These are phyloP conservation scores for Timema cristinae DNA, from an alignment of 2,888 invertebrate species.

Conservation along the genomic window DNA sequence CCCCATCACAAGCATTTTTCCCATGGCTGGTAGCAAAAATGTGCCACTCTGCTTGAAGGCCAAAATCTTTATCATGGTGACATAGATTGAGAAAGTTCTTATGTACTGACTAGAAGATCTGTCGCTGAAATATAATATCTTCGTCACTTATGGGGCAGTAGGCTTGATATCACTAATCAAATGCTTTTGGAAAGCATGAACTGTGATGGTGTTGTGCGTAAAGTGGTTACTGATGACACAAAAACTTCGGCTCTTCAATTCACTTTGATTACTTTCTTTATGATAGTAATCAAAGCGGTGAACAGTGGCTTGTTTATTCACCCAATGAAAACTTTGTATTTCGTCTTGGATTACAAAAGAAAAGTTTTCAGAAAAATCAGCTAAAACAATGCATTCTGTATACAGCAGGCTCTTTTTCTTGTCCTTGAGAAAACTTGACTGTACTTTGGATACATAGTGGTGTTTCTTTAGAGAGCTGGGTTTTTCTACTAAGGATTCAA, in stretches of 20 bases:
- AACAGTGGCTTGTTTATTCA: not conserved
- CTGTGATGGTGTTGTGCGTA: not conserved
- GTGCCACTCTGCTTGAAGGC: not conserved
- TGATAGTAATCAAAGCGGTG: not conserved
- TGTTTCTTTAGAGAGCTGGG: not conserved
- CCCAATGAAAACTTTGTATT: conserved; percentile 9
- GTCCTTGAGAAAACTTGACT: not conserved
- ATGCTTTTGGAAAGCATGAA: conserved; percentile 7
- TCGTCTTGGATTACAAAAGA: not conserved
- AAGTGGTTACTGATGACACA: not conserved
- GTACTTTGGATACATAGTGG: not conserved
- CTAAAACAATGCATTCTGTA: conserved; percentile 9
- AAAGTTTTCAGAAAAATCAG: conserved; percentile 1
- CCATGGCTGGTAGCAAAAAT: not conserved
- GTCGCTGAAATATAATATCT: not conserved
- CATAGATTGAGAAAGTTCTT: not conserved
- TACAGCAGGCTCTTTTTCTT: too few relatives aligned
- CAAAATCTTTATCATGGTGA: not conserved
- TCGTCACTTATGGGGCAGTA: not conserved
- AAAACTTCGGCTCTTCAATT: conserved; percentile 4
- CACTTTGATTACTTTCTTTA: conserved; percentile 2
- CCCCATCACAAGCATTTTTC: conserved; percentile 1
- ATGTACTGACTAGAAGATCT: not conserved
- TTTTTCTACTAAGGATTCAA: conserved; percentile 3
- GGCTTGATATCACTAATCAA: not conserved